These are phyloP conservation scores for Fringilla coelebs DNA, from an alignment of 2,797 vertebrate genomes.

Conservation along the genomic window DNA sequence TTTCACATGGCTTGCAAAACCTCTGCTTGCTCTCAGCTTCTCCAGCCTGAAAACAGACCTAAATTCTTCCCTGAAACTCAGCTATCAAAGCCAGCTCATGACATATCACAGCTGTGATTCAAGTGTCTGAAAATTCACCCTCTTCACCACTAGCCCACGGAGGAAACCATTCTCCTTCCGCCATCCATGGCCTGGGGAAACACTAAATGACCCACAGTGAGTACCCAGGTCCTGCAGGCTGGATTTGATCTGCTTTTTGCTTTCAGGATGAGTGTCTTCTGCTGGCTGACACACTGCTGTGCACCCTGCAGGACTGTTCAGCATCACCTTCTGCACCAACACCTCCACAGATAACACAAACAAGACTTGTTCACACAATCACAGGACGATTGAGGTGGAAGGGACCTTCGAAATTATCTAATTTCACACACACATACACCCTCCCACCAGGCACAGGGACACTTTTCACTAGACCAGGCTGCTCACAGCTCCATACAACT, in stretches of 20 bases:
- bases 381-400: not conserved
- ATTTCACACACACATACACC: not conserved
- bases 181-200: not conserved
- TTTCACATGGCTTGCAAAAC: not conserved
- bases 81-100: not conserved
- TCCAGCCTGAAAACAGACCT: not conserved
- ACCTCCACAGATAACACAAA: not conserved
- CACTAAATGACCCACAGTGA: not conserved
- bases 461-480: not conserved
- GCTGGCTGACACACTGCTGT: not conserved
- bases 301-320: rapidly evolving
- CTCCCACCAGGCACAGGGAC: not conserved
- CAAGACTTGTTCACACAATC: not conserved
- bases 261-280: not conserved
- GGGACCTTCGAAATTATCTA: not conserved
- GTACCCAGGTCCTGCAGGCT: not conserved
- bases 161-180: not conserved
- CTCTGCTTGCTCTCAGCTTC: not conserved
- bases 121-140: not conserved
- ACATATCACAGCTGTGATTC: not conserved
- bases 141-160: not conserved
- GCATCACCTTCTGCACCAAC: not conserved
- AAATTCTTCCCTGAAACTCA: not conserved
- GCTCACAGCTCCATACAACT: rapidly evolving
- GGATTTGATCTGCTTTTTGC: not conserved